These are phyloP conservation scores for Nemopilema nomurai DNA, from an alignment of 30 jellyfish, hydroid and myxozoan genomes.

Conservation along the genomic window DNA sequence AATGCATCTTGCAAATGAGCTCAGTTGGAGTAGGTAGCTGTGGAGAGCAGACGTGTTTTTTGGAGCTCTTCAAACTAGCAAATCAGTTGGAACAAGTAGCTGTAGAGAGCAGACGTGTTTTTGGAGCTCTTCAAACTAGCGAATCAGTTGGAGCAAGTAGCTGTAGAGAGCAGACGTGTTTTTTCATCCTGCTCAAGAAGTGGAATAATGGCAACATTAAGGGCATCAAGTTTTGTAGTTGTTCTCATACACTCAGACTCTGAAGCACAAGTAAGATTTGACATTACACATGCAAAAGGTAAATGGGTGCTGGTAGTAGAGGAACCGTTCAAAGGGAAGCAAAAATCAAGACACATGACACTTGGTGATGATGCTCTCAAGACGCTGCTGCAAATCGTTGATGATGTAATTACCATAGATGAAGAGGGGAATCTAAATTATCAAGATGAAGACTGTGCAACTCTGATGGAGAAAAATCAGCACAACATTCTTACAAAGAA, in stretches of 20 bases:
- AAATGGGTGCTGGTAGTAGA: background rate
- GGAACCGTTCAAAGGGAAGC: background rate
- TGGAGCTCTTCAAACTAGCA: too few species aligned
- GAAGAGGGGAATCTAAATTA: background rate
- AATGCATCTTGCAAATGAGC: background rate
- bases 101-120: background rate
- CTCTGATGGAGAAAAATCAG: background rate
- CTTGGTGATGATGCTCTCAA: background rate
- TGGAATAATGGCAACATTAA: background rate
- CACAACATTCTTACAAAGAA: background rate
- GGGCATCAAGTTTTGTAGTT: background rate
- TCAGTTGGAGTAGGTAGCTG: too few species aligned
- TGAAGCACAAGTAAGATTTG: background rate
- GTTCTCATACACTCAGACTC: background rate
- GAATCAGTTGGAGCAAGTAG: background rate
- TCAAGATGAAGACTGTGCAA: background rate
- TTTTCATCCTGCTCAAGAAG: background rate
- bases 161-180: background rate
- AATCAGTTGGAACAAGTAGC: background rate
- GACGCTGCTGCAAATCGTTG: background rate
- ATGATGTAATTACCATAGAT: background rate
- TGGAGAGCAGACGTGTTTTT: too few species aligned
- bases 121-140: background rate
- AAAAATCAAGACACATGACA: background rate
- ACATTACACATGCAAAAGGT: background rate